These are phyloP conservation scores for Sinosuthora webbiana DNA, from an alignment of 2,113 vertebrate species.

Conservation along the genomic window DNA sequence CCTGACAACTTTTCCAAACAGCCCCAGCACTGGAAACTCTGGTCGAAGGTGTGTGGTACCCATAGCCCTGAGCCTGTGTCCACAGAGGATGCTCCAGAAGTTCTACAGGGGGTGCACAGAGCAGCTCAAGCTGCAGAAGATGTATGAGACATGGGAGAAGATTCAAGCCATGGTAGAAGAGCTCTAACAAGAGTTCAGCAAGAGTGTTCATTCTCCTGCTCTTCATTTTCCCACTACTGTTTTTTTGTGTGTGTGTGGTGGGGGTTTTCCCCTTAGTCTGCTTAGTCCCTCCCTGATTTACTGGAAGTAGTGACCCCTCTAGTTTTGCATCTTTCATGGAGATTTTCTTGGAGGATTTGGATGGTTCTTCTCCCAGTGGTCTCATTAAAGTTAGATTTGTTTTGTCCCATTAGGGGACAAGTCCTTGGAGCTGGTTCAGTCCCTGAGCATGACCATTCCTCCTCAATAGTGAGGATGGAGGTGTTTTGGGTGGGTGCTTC, in stretches of 20 bases:
- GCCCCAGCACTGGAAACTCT: fast-evolving
- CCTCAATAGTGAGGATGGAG: not conserved
- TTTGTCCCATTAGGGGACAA: not conserved
- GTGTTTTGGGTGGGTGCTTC: not conserved
- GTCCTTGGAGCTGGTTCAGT: not conserved
- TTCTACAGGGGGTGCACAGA: not conserved
- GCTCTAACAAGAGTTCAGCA: not conserved
- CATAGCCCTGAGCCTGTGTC: no score
- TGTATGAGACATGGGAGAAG: not conserved
- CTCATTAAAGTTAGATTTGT: not conserved
- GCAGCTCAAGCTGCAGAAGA: not conserved
- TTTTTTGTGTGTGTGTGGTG: not conserved
- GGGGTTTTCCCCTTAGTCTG: not conserved
- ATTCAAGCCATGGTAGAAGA: not conserved
- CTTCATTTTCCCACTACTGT: not conserved
- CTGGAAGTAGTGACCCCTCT: not conserved
- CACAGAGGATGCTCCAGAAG: not conserved
- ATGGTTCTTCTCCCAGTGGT: not conserved
- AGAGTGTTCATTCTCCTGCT: fast-evolving
- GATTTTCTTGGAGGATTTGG: not conserved
- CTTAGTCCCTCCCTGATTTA: not conserved
- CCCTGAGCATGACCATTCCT: no score
- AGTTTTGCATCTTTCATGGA: not conserved
- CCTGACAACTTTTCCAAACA: not conserved
- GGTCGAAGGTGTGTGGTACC: fast-evolving